Percentiles rank a stretch among this genome's conserved stretches.
phyloP scores from a whole-genome alignment of 2,113 vertebrate genomes.

The Megalops atlanticus region DNA sequence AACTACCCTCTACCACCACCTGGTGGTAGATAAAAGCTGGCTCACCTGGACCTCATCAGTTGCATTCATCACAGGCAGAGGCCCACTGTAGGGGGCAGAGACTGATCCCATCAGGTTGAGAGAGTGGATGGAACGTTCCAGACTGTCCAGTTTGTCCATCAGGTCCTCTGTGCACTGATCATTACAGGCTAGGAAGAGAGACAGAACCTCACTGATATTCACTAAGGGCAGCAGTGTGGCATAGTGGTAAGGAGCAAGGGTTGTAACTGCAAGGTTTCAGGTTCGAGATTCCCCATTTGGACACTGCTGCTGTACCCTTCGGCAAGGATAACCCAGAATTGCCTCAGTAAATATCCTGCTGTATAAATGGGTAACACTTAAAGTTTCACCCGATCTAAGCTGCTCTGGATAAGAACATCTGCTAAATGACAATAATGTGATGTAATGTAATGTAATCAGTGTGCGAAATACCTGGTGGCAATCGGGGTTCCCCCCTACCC shows the following conservation, averaged over 20 bases:
- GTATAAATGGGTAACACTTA: too few species aligned
- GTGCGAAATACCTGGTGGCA: too few species aligned
- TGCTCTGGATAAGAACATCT: background rate
- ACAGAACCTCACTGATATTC: background rate
- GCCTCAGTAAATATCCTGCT: too few species aligned
- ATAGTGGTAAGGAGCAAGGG: too few species aligned
- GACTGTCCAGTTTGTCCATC: conserved; percentile 72
- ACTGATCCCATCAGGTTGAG: conserved; percentile 73
- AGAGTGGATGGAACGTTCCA: conserved; percentile 59
- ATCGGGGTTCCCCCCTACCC: too few species aligned
- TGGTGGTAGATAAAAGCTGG: background rate
- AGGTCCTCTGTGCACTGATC: conserved; percentile 80
- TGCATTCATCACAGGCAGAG: conserved; percentile 76
- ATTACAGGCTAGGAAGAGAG: conserved; percentile 75
- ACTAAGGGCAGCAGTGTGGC: too few species aligned
- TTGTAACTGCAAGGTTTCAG: too few species aligned
- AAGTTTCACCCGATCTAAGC: too few species aligned
- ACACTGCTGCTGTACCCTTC: too few species aligned
- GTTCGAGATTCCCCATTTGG: too few species aligned
- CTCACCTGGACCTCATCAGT: conserved; percentile 75
- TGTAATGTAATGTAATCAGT: background rate
- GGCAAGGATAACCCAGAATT: too few species aligned
- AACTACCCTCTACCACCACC: background rate
- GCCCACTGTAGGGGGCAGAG: conserved; percentile 64
- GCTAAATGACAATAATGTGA: background rate